Conservation (phyloP, 2,113 vertebrate genomes). For the Lepus timidus region DNA sequence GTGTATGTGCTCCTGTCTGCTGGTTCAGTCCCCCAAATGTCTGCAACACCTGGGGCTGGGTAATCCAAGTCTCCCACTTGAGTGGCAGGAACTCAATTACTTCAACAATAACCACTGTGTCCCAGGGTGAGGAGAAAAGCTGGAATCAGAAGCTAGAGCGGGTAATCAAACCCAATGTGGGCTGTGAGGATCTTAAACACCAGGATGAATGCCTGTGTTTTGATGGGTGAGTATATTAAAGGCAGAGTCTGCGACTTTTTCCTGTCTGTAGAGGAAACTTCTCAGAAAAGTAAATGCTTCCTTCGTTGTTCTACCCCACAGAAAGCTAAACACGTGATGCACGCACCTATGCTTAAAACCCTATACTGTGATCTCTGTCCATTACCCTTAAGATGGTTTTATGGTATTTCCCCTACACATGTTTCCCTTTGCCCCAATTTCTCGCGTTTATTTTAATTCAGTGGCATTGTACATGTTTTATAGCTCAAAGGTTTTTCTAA, state of each 20-base stretch:
- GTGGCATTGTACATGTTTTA: not conserved
- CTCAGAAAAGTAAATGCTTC: not conserved
- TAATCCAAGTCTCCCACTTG: too few species aligned
- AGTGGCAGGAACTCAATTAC: too few species aligned
- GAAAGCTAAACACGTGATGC: not conserved
- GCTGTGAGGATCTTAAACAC: too few species aligned
- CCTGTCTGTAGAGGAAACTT: not conserved
- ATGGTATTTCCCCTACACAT: not conserved
- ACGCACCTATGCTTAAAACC: not conserved
- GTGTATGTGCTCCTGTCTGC: too few species aligned
- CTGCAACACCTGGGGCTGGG: too few species aligned
- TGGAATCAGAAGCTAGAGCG: too few species aligned
- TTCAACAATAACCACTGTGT: too few species aligned
- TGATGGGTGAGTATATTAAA: not conserved
- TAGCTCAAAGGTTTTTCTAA: constrained; percentile 21
- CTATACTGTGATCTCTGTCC: not conserved
- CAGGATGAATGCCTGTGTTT: not conserved
- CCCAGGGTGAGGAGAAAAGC: too few species aligned
- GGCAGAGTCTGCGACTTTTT: not conserved
- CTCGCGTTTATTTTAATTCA: constrained; percentile 17
- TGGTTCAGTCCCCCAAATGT: too few species aligned
- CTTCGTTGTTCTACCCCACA: not conserved
- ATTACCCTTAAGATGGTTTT: not conserved
- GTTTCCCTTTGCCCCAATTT: constrained; percentile 24
- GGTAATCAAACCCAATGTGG: too few species aligned